Evolutionary conservation across 2,113 vertebrate species (phyloP), one percentile per base, ranked within the genome.

Genomic region (Phrynocephalus versicolor): DNA sequence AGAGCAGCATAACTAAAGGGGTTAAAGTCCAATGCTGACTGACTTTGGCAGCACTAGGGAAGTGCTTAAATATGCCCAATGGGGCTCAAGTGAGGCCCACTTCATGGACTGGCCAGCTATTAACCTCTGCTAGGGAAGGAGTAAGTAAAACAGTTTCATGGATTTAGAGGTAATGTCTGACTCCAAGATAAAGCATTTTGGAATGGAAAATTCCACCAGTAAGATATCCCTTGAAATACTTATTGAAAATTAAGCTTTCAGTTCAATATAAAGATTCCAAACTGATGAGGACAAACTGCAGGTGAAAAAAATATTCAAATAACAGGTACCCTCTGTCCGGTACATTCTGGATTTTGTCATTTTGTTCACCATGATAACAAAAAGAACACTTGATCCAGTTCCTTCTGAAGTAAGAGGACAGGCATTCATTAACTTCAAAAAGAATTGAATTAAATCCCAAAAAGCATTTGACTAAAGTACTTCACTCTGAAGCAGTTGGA

Each of bases 401-500:
- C 35, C 58, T 41, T 25, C 33, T 70, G 78, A 65, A 25, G 82
- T 67, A 69, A 3, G 0, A 51, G 60, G 51, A 69, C 67, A 41
- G 0, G 6, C 27, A 41, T 55, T 75, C 41, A 67, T 81, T 65
- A 64, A 62, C 27, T 65, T 76, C 14, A 65, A 76, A 76, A 35
- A 39, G 14, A 82, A 39, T 23, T 27, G 67, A 72, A 55, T 84
- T 84, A 35, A 76, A 84, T 76, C 60, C 37, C n/a, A 39, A 27
- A 21, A 72, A 73, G 69, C 72, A 78, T 64, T 1, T 25, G 55
- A 82, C 2, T 0, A 78, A 8, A 1, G 0, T 69, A 76, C 87
- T 83, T 73, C 86, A 86, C 79, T 88, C 85, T 83, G 82, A 91
- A 94, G 92, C 91, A 92, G 91, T 88, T 30, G 88, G 57, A 78